Conservation (phyloP, 2,113 vertebrate species). For the Phodopus roborovskii region DNA sequence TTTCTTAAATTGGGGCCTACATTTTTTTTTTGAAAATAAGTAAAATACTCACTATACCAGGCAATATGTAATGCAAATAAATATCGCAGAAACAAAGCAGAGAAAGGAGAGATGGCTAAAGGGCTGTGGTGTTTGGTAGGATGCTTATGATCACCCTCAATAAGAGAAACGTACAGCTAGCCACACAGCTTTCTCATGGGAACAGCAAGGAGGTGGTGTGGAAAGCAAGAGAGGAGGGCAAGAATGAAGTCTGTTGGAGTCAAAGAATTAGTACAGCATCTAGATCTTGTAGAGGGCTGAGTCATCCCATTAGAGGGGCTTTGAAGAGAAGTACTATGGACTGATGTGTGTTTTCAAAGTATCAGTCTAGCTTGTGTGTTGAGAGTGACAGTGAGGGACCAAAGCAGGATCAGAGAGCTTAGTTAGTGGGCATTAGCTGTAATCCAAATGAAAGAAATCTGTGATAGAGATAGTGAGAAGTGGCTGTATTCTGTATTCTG, state of each 20-base stretch:
- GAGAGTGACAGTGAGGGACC: neutral
- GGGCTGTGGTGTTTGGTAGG: neutral
- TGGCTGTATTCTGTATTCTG: neutral
- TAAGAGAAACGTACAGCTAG: neutral
- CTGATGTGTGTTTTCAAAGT: neutral
- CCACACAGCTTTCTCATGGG: neutral
- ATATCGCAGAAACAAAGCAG: neutral
- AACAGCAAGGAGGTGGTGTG: neutral
- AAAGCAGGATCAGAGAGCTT: neutral
- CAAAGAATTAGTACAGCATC: neutral
- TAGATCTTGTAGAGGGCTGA: neutral
- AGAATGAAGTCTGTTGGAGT: neutral
- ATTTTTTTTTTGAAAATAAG: slow-evolving; percentile 5
- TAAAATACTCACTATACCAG: neutral
- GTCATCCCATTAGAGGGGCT: neutral
- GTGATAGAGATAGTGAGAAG: neutral
- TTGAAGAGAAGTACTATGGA: neutral
- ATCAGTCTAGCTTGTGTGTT: neutral
- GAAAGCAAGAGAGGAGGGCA: neutral
- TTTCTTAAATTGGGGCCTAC: neutral
- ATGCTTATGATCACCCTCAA: neutral
- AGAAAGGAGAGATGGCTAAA: neutral
- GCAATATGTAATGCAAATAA: neutral
- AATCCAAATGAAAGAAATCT: neutral
- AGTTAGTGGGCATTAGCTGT: neutral